Evolutionary conservation across 2,113 vertebrate genomes (phyloP).

Genomic region (Pardalotus punctatus): DNA sequence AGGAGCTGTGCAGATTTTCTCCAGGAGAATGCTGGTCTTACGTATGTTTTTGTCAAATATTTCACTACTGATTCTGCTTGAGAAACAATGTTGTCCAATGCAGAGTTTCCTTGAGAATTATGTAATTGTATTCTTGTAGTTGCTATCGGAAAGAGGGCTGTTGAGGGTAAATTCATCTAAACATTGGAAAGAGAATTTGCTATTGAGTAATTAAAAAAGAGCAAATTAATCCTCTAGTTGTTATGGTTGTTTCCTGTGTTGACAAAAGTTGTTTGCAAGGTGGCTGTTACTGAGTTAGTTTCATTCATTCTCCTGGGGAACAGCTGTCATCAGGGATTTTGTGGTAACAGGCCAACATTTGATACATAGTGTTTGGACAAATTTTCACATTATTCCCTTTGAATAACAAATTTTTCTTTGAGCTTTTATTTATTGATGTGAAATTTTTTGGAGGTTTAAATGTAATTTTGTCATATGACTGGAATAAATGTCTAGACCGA

Average conservation of each 20-base stretch:
- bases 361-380: background rate
- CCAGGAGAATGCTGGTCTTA: accelerated
- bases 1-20: background rate
- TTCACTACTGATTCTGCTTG: background rate
- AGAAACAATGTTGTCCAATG: background rate
- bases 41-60: background rate
- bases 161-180: background rate
- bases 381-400: background rate
- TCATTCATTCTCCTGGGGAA: background rate
- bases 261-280: background rate
- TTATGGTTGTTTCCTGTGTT: background rate
- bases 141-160: background rate
- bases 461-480: background rate
- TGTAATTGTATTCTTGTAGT: background rate
- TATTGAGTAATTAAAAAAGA: background rate
- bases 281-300: background rate
- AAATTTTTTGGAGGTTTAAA: background rate
- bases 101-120: background rate
- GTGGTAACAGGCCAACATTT: background rate
- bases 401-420: background rate
- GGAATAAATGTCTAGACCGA: background rate
- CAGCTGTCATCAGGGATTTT: background rate
- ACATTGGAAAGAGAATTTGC: background rate
- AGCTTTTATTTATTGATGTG: background rate
- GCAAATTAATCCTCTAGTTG: background rate